Evolutionary conservation across 2,113 vertebrate species (phyloP), one percentile per base, ranked within the genome.

Genomic region (Panurus biarmicus): DNA sequence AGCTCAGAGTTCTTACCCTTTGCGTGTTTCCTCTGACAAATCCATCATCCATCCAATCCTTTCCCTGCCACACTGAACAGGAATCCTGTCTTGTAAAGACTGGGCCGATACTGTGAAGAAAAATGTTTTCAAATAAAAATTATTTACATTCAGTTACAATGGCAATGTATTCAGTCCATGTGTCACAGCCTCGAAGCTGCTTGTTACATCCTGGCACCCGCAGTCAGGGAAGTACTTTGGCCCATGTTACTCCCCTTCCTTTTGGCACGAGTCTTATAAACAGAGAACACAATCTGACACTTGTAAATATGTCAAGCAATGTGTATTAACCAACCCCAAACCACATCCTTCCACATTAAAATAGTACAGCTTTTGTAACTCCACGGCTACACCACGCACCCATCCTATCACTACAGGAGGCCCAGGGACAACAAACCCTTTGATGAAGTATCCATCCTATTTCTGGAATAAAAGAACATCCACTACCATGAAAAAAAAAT

Each of bases 31-130:
- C 4, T 13, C 56, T 14, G 48, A 24, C 40, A 57, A 47, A 42
- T 6, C 51, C n/a, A 1, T 24, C 47, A 4, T 1, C 6, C 14
- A 17, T 53, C 7, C 6, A 1, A 5, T 8, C 44, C 29, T 38
- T 26, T 33, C n/a, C 1, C 35, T 42, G 31, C 28, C n/a, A 9
- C 33, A 1, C 10, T 0, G 0, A 47, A 11, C 22, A 6, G 61
- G 61, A 84, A 38, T 51, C 60, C 84, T 19, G 10, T 36, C 70
- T 29, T 45, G 51, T 54, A 54, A 65, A 79, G 20, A 11, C 28
- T 1, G 5, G 22, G 44, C 35, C 58, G 42, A 0, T 14, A 8
- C 6, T 5, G 28, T 9, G 31, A 65, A 18, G 22, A 40, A 72
- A 51, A 65, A 6, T 9, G 19, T 47, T 73, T 73, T 26, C 58